These are phyloP conservation scores for Plectus sambesii DNA, from an alignment of 1,140 invertebrate species.

Conservation along the genomic window DNA sequence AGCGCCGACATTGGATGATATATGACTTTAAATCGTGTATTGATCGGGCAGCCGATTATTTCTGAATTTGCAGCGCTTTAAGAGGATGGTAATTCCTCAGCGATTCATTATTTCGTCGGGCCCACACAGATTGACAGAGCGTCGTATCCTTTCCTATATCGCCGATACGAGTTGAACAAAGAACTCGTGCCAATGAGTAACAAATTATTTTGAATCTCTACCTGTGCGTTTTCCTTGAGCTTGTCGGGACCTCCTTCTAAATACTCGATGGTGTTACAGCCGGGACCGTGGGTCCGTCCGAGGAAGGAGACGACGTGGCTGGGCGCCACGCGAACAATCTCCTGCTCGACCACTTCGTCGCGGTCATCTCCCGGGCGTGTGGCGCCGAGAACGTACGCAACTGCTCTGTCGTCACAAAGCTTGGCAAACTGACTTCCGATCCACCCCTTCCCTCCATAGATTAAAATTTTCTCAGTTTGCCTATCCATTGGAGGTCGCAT, in stretches of 20 bases:
- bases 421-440: slow-evolving; percentile 18
- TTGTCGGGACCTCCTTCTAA: slow-evolving; percentile 22
- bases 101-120: too few species aligned
- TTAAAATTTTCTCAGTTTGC: slow-evolving; percentile 17
- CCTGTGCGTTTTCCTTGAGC: slow-evolving; percentile 24
- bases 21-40: too few species aligned
- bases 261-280: slow-evolving; percentile 8
- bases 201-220: too few species aligned
- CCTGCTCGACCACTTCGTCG: slow-evolving; percentile 25
- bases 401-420: slow-evolving; percentile 10
- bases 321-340: slow-evolving; percentile 19
- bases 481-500: too few species aligned
- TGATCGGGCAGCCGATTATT: too few species aligned
- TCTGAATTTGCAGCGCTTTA: too few species aligned
- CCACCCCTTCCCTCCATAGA: slow-evolving; percentile 26
- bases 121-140: too few species aligned
- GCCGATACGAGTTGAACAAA: too few species aligned
- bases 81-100: too few species aligned
- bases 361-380: slow-evolving; percentile 15
- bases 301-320: slow-evolving; percentile 17
- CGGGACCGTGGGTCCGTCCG: slow-evolving; percentile 18
- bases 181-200: too few species aligned
- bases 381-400: slow-evolving; percentile 10
- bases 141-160: too few species aligned
- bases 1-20: too few species aligned